Base-by-base conservation (phyloP, 2,113 vertebrate genomes). In the Syngnathus typhle region DNA sequence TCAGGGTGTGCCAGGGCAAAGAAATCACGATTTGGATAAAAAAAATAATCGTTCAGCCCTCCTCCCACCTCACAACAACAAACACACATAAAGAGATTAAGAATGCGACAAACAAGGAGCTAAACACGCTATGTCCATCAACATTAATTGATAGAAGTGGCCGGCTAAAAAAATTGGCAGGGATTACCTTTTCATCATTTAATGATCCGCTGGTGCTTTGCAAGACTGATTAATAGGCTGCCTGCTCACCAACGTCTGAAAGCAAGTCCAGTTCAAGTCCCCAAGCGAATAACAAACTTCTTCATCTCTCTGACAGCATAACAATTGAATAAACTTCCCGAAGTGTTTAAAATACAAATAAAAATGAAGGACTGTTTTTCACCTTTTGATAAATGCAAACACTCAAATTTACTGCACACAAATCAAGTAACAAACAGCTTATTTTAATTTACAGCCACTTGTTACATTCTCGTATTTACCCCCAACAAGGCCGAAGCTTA, bases 91-190 rank as follows among this genome's bases (percentile, higher is more conserved):
- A n/a, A n/a, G 27, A 27, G 43, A 62, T 62, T 62, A 44, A 62
- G 44, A 39, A 62, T 62, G 60, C 27, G 39, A 27, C 60, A 62
- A 27, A 62, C 60, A 62, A 23, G 36, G 61, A 66, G 32, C 67
- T 67, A 65, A 55, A 62, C 60, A 43, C 41, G 27, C n/a, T 44
- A 41, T 15, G 21, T 70, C 72, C 65, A 21, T 77, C 60, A 65
- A 69, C 67, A 77, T 77, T 70, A 77, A 72, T 68, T 63, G 39
- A 66, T 56, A 63, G 13, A 46, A 63, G 55, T 23, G 51, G 49
- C 52, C 39, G 38, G 39, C 52, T 68, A 46, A 47, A 41, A 61
- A 43, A 44, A 73, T 11, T 65, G 56, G 64, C 64, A 71, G n/a
- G 61, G 64, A 49, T 54, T 58, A 59, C 55, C 59, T 21, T 27